A percentile compares a stretch with the other conserved stretches of the same genome.
phyloP scores from a whole-genome alignment of 2,113 vertebrate species.

The Crypturellus undulatus region DNA sequence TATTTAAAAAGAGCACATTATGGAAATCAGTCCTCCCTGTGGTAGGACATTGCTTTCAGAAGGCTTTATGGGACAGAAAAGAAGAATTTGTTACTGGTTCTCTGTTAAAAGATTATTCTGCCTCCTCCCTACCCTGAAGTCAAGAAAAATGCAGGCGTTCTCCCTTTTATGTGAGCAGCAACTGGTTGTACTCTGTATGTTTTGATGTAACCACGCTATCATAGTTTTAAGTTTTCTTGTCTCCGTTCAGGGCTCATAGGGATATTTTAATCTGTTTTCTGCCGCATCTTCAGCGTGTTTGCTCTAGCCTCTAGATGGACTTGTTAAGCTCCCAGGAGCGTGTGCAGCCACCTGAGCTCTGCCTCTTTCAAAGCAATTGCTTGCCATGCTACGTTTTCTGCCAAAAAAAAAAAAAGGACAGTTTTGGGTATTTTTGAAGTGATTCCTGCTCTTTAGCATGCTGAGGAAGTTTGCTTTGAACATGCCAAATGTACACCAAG shows the following conservation, averaged over 20 bases:
- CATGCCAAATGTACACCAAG: constrained; percentile 35
- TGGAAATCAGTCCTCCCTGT: constrained; percentile 2
- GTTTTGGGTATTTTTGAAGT: not conserved
- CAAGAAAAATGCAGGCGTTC: constrained; percentile 7
- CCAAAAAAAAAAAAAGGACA: not conserved
- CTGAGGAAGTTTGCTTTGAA: constrained; percentile 60
- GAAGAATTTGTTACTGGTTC: constrained; percentile 34
- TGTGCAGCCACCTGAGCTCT: constrained; percentile 32
- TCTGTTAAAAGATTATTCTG: constrained; percentile 38
- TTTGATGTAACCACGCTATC: not conserved
- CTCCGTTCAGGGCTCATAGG: not conserved
- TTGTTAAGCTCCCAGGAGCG: constrained; percentile 29
- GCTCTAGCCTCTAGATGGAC: constrained; percentile 17
- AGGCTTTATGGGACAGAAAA: constrained; percentile 34
- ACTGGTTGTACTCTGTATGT: not conserved
- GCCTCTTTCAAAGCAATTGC: constrained; percentile 1
- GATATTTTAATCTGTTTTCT: not conserved
- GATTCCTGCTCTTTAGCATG: constrained; percentile 41
- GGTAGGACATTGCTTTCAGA: constrained; percentile 25
- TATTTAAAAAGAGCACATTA: constrained; percentile 44
- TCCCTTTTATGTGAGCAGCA: not conserved
- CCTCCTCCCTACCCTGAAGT: constrained; percentile 34
- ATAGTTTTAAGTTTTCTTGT: not conserved
- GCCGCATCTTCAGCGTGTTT: not conserved
- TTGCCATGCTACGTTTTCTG: not conserved